Percentiles rank a stretch among this genome's conserved stretches.
Evolutionary conservation across 2,888 invertebrate species (phyloP).

Genomic region (Acronicta aceris): DNA sequence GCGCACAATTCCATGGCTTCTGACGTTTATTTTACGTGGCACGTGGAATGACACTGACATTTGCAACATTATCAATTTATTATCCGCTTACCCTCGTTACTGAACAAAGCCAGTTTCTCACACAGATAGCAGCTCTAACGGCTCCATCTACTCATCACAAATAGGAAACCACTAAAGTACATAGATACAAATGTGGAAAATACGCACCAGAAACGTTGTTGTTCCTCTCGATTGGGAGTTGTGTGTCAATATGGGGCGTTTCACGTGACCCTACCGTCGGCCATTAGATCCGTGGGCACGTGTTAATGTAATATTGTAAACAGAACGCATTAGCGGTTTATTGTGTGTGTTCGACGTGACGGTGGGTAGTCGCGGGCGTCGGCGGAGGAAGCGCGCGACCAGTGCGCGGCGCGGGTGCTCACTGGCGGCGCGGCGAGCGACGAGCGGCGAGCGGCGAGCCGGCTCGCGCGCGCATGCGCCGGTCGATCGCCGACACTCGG

Average conservation of each 20-base stretch:
- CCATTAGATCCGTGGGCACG: conserved; percentile 61
- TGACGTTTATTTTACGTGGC: conserved; percentile 42
- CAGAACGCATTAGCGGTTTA: conserved; percentile 53
- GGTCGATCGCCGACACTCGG: conserved; percentile 86
- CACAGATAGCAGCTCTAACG: conserved; percentile 21
- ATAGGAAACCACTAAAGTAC: conserved; percentile 59
- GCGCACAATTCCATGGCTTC: conserved; percentile 15
- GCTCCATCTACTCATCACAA: conserved; percentile 41
- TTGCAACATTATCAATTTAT: conserved; percentile 28
- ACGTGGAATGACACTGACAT: conserved; percentile 47
- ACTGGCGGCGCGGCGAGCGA: conserved; percentile 65
- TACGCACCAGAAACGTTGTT: conserved; percentile 53
- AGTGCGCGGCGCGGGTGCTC: conserved; percentile 44
- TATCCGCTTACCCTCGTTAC: conserved; percentile 17
- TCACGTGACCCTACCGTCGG: conserved; percentile 63
- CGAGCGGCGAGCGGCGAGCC: conserved; percentile 71
- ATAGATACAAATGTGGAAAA: conserved; percentile 49
- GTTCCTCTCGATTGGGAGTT: conserved; percentile 27
- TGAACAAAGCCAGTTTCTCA: conserved; percentile 36
- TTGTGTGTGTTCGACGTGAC: conserved; percentile 42
- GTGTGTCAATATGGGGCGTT: conserved; percentile 21
- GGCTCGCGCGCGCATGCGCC: conserved; percentile 79
- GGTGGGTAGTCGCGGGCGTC: conserved; percentile 42
- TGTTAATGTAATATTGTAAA: conserved; percentile 55
- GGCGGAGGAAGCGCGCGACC: conserved; percentile 45